Base-by-base conservation (phyloP, 2,888 invertebrate genomes). In the Conops quadrifasciatus region DNA sequence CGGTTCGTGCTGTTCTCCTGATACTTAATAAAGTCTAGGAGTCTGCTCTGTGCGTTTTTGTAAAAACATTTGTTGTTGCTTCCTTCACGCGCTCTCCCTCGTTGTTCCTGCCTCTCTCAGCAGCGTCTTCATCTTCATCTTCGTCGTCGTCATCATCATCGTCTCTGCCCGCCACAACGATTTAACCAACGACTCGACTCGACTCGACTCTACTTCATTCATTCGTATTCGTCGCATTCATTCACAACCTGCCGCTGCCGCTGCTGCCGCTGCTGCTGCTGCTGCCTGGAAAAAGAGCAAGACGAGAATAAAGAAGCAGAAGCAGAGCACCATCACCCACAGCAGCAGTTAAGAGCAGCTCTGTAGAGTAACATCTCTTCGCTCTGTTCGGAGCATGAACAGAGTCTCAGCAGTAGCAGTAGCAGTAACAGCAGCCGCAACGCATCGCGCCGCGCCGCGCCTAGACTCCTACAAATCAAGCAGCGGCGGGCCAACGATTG, bases 21-120 rank as follows among this genome's bases (percentile, higher is more conserved):
- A 77, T 79, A 79, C 77, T 78, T 77, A 80, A 78, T 78, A 78
- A 77, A 81, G 79, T 36, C 9, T 36, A 7, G 9, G 77, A 77
- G 74, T 78, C 67, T 72, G 77, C 77, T 78, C 9, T 36, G 9
- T 36, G 28, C 68, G 60, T 74, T 76, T 36, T 53, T 56, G 60
- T n/a, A 28, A 13, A 64, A 28, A 47, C 49, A 21, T 24, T 19
- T 59, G 47, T 63, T 58, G 24, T 11, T n/a, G 59, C 49, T 59
- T 13, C 28, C 26, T 43, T 49, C 28, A 16, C 49, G 59, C 26
- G 21, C 51, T 49, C 45, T 36, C 36, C n/a, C 30, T 36, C 51
- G n/a, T 36, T 36, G 9, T 21, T 58, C 49, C n/a, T 59, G 19
- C 45, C 4, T 36, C 9, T 36, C 36, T 9, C 4, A 36, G n/a